These are phyloP conservation scores for Aphaenogaster ashmeadi DNA, from an alignment of 1,140 invertebrate genomes.

Conservation along the genomic window DNA sequence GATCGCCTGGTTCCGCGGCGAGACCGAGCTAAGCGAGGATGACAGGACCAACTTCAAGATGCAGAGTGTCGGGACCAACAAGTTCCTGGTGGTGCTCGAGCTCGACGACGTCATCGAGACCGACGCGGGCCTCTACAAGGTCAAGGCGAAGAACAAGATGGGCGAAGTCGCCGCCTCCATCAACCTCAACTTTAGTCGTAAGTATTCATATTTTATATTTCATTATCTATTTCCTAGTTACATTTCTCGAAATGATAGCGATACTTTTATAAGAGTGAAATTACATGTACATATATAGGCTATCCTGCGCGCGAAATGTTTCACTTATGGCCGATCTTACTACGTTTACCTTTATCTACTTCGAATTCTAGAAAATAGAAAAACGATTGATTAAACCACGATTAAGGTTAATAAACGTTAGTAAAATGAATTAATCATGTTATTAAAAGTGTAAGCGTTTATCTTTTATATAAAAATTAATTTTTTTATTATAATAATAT, in stretches of 20 bases:
- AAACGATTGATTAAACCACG: neutral
- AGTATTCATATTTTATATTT: slow-evolving; percentile 88
- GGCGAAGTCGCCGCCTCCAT: slow-evolving; percentile 99
- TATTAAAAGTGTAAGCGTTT: neutral
- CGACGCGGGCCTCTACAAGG: slow-evolving; percentile 98
- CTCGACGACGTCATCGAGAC: slow-evolving; percentile 98
- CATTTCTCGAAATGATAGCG: neutral
- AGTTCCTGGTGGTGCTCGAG: slow-evolving; percentile 96
- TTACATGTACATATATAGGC: neutral
- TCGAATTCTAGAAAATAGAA: neutral
- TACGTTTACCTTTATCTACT: slow-evolving; percentile 11
- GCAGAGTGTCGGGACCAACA: slow-evolving; percentile 94
- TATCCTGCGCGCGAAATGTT: neutral
- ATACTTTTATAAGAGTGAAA: neutral
- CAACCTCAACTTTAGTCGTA: slow-evolving; percentile 99
- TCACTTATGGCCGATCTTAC: neutral
- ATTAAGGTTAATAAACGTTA: slow-evolving; percentile 8
- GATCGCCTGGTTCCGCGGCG: slow-evolving; percentile 96
- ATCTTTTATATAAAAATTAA: slow-evolving; percentile 1
- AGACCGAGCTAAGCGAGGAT: slow-evolving; percentile 94
- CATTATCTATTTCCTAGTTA: neutral
- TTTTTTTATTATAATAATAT: neutral
- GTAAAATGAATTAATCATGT: neutral
- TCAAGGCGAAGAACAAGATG: slow-evolving; percentile 98
- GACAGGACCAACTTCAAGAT: slow-evolving; percentile 95